phyloP scores from a whole-genome alignment of 1,140 invertebrate species.

The Choristoneura fumiferana region DNA sequence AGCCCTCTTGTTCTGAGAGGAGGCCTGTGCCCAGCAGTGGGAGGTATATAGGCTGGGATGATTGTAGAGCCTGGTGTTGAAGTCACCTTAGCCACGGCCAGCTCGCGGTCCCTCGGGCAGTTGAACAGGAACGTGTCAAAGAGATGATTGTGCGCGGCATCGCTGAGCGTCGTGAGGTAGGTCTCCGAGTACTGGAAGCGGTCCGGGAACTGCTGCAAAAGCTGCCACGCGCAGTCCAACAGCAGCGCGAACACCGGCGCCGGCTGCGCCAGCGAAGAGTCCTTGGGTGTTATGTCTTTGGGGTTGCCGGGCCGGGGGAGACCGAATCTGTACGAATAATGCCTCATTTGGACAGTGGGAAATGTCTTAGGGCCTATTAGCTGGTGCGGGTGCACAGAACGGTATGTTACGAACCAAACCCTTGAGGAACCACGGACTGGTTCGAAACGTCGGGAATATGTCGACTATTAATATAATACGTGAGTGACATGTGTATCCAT shows the following conservation, averaged over 20 bases:
- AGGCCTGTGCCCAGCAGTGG: too few species aligned
- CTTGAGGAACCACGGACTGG: too few species aligned
- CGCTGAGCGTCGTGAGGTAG: constrained; percentile 95
- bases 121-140: constrained; percentile 97
- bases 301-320: constrained; percentile 47
- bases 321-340: constrained; percentile 44
- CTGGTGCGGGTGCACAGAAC: too few species aligned
- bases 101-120: constrained; percentile 84
- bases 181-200: constrained; percentile 96
- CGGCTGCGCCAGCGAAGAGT: constrained; percentile 65
- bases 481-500: too few species aligned
- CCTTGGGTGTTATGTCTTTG: constrained; percentile 38
- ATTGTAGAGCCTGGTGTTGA: background rate
- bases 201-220: constrained; percentile 91
- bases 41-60: too few species aligned
- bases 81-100: constrained; percentile 75
- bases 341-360: too few species aligned
- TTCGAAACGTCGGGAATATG: too few species aligned
- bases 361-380: too few species aligned
- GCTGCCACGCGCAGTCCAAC: constrained; percentile 96
- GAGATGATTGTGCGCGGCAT: constrained; percentile 90
- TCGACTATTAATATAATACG: too few species aligned
- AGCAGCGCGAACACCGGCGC: constrained; percentile 94
- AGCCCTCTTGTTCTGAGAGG: too few species aligned
- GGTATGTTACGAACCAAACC: too few species aligned